Evolutionary conservation across 2,888 invertebrate species (phyloP).

Genomic region (Dendrolimus pini): DNA sequence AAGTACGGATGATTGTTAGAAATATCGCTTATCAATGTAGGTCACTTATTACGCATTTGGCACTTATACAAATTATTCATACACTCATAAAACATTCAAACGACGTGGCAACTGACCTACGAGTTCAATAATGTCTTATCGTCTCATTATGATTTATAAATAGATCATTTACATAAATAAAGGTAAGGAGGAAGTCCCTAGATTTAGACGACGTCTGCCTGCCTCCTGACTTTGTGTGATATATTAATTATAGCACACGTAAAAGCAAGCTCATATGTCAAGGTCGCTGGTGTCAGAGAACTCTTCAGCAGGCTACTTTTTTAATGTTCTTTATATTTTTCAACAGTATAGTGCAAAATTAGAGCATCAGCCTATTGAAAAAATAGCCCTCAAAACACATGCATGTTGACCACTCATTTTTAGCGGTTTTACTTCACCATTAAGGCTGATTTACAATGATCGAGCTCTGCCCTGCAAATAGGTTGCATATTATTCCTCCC

Average conservation of each 20-base stretch:
- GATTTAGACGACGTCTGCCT: background rate
- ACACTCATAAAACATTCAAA: background rate
- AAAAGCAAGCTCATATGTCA: background rate
- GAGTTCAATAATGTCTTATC: background rate
- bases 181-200: background rate
- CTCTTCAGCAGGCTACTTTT: no score
- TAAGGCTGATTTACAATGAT: no score
- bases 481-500: no score
- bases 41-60: background rate
- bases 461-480: no score
- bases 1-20: no score
- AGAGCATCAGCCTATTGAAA: no score
- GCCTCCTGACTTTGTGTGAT: background rate
- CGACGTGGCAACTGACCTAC: background rate
- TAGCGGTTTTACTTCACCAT: no score
- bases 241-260: background rate
- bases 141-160: background rate
- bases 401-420: no score
- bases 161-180: background rate
- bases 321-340: no score
- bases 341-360: no score
- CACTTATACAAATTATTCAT: background rate
- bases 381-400: no score
- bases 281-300: no score
- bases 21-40: background rate